These are phyloP conservation scores for Platorchestia sp. DNA, from an alignment of 1,140 invertebrate species.

Conservation along the genomic window DNA sequence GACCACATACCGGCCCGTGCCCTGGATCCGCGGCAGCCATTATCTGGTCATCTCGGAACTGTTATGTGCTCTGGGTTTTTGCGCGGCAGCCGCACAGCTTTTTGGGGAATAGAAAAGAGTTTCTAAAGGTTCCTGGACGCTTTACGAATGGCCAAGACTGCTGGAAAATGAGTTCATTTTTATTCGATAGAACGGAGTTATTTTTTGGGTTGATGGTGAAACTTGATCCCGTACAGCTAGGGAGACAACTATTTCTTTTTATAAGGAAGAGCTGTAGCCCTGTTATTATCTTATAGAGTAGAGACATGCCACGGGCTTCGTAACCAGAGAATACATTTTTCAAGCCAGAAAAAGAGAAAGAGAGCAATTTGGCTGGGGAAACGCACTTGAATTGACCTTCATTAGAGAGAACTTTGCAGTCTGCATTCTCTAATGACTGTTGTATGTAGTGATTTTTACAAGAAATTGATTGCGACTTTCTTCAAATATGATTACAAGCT, in stretches of 20 bases:
- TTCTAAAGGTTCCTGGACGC: not conserved
- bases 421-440: too few relatives aligned
- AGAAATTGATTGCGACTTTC: not conserved
- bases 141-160: not conserved
- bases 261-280: not conserved
- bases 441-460: too few relatives aligned
- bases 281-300: not conserved
- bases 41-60: constrained; percentile 43
- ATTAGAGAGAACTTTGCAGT: not conserved
- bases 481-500: not conserved
- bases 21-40: not conserved
- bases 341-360: not conserved
- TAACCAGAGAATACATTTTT: not conserved
- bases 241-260: not conserved
- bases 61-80: constrained; percentile 13
- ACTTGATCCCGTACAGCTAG: not conserved
- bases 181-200: not conserved
- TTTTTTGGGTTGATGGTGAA: not conserved
- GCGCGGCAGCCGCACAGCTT: not conserved
- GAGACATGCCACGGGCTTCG: not conserved
- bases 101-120: constrained; percentile 23
- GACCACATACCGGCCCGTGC: not conserved
- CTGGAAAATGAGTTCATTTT: constrained; percentile 1
- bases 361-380: too few relatives aligned
- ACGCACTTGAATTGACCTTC: not conserved